Evolutionary conservation across 2,888 invertebrate genomes (phyloP).

Genomic region (Rhorus exstirpatorius): DNA sequence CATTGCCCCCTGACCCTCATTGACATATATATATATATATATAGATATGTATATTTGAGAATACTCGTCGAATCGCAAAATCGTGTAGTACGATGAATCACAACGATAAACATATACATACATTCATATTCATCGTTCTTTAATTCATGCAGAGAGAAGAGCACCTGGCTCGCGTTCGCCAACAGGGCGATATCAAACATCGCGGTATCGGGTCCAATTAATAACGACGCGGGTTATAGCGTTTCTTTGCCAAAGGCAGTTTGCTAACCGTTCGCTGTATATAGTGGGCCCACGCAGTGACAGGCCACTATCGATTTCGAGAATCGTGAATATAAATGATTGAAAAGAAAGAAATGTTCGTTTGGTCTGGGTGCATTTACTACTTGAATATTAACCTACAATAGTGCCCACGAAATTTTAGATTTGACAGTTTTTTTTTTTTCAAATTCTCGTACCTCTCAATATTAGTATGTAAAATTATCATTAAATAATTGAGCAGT

Average conservation of each 20-base stretch:
- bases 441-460: no score
- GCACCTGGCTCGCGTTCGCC: background rate
- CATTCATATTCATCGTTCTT: constrained; percentile 20
- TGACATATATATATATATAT: background rate
- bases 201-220: constrained; percentile 9
- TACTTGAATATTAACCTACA: no score
- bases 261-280: background rate
- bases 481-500: no score
- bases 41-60: constrained; percentile 14
- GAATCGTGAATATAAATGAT: background rate
- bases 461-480: no score
- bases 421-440: no score
- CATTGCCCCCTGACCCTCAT: background rate
- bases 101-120: constrained; percentile 1
- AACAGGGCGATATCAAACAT: background rate
- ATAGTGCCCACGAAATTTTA: no score
- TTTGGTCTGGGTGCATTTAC: no score
- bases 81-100: background rate
- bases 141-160: constrained; percentile 4
- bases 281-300: no score
- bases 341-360: background rate
- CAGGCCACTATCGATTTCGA: background rate
- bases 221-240: constrained; percentile 5
- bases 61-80: constrained; percentile 32
- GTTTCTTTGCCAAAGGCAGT: background rate